Percentiles rank a stretch among this genome's conserved stretches.
phyloP scores from a whole-genome alignment of 2,797 vertebrate species.

The Paguma larvata region DNA sequence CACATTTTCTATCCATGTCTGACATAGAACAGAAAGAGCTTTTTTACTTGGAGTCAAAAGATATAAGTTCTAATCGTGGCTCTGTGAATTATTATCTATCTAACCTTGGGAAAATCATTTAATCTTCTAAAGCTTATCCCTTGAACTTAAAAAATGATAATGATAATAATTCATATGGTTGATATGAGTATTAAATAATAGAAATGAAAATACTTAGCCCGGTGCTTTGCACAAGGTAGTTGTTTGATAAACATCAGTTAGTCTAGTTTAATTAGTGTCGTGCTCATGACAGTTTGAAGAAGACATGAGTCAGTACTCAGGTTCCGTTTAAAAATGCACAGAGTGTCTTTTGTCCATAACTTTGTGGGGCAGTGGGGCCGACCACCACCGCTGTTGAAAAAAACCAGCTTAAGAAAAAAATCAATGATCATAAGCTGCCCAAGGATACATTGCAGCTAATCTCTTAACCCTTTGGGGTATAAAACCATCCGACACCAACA shows the following conservation, averaged over 20 bases:
- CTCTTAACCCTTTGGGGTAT: conserved; percentile 30
- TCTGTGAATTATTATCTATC: neutral
- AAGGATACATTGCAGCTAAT: conserved; percentile 70
- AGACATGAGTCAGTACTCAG: neutral
- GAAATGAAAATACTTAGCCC: neutral
- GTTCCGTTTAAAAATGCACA: neutral
- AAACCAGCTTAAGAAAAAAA: conserved; percentile 70
- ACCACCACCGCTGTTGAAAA: neutral
- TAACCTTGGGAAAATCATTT: neutral
- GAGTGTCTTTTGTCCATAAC: neutral
- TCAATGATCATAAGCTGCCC: conserved; percentile 61
- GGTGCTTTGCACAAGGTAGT: neutral
- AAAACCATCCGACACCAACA: conserved; percentile 34
- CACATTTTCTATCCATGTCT: neutral
- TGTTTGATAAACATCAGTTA: neutral
- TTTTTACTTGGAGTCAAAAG: conserved; percentile 19
- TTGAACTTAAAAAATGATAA: neutral
- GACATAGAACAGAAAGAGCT: neutral
- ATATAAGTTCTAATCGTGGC: neutral
- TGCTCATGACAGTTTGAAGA: neutral
- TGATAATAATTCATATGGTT: neutral
- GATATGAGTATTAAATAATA: neutral
- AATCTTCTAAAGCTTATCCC: neutral
- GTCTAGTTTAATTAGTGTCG: neutral
- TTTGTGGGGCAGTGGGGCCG: neutral